Evolutionary conservation across 2,113 vertebrate species (phyloP).

Genomic region (Erinaceus europaeus): DNA sequence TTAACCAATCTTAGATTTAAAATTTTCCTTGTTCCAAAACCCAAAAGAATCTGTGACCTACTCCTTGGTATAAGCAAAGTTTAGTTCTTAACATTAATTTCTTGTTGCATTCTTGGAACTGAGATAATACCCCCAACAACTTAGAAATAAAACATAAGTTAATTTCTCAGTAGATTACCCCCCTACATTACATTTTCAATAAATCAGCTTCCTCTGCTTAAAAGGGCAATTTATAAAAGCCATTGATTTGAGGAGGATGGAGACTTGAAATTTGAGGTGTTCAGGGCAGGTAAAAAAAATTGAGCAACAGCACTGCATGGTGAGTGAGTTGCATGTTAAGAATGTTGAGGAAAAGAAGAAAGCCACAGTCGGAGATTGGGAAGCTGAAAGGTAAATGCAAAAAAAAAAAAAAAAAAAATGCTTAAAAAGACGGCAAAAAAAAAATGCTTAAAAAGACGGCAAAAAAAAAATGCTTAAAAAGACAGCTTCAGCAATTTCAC

Average conservation of each 20-base stretch:
- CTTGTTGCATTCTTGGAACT: background rate
- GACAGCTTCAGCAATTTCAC: background rate
- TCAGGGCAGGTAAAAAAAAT: conserved; percentile 38
- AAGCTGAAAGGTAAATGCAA: background rate
- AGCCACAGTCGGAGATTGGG: background rate
- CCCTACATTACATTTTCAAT: conserved; percentile 51
- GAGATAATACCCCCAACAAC: background rate
- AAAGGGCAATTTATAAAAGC: conserved; percentile 49
- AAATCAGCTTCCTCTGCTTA: conserved; percentile 40
- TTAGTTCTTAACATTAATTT: background rate
- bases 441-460: conserved; percentile 8
- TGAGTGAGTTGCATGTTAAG: conserved; percentile 26
- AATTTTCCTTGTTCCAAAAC: background rate
- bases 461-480: conserved; percentile 17
- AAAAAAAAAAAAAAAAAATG: background rate
- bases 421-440: conserved; percentile 13
- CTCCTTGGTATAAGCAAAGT: background rate
- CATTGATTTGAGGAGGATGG: conserved; percentile 35
- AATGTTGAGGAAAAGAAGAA: background rate
- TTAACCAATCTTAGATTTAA: background rate
- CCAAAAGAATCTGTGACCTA: background rate
- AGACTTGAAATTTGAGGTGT: background rate
- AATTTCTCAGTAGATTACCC: conserved; percentile 55
- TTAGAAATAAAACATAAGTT: conserved; percentile 46
- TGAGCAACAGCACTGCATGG: background rate